Base-by-base conservation (phyloP, 2,888 invertebrate species). In the Caenorhabditis plicata region DNA sequence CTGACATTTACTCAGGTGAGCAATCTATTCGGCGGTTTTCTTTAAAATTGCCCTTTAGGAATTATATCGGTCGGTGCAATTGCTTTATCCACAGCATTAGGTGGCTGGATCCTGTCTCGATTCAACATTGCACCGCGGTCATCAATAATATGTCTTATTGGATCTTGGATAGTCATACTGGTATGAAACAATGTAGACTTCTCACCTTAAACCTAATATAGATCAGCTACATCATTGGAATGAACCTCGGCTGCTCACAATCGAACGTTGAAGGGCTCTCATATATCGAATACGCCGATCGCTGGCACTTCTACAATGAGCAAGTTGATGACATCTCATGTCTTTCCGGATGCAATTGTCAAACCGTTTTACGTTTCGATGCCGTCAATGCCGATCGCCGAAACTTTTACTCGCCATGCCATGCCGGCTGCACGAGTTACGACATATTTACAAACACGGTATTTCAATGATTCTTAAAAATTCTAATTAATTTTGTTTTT, bases 401-500 rank as follows among this genome's bases (percentile, higher is more conserved):
- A 5, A 87, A 87, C 0, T 89, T 86, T 78, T 89, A 87, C 77
- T 88, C 87, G 0, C 88, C 89, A 0, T 89, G 89, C 80, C 86
- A 87, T 73, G 89, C 89, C 2, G 89, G 89, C 1, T 89, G 89
- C 77, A 51, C 55, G 19, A 44, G 49, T 13, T 72, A 66, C 22
- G 51, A 66, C 22, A 17, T 51, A 4, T 52, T 38, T 23, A 31
- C 49, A 2, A 63, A 66, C 43, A 40, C 54, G 11, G 68, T 68
- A 11, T 50, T 56, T 48, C 38, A 23, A 33, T 17, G 19, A n/a
- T 15, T 20, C 29, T 23, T 20, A 1, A 15, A n/a, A 31, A 11
- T 40, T 31, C 17, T 33, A 33, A 29, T 8, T 23, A 19, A 31
- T 13, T 26, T 27, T 4, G 13, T 7, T 31, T 32, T 43, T 31